Base-by-base conservation (phyloP, 2,113 vertebrate species). In the Oophaga pumilio region DNA sequence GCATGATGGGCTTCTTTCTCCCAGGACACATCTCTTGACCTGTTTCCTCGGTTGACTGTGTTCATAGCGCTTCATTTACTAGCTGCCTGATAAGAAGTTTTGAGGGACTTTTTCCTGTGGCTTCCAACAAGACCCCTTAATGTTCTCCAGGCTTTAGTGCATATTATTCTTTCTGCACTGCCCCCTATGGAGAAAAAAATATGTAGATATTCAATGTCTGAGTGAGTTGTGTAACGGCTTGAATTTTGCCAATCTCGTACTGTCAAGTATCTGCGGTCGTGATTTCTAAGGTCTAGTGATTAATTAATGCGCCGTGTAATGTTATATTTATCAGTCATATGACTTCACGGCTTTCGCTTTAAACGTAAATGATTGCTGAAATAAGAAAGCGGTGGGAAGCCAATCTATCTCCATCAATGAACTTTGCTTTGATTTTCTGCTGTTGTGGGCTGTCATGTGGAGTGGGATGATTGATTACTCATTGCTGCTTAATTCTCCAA, bases 11-110 rank as follows among this genome's bases (percentile, higher is more conserved):
- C 53, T 28, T 22, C 69, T 66, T 82, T 73, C 52, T 57, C 26
- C 77, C 62, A 43, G 26, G 66, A 50, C 76, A 69, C 17, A 57
- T 69, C 50, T 10, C 8, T 33, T 86, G 68, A 79, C 85, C 17
- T 66, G 17, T 76, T 52, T 12, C 28, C 8, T 22, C n/a, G n/a
- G 22, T 59, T 74, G 50, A 73, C 82, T 66, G 33, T 43, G 20
- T 68, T 18, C 11, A 50, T 33, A 2, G 28, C 26, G 33, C 8
- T 33, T 71, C 3, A 14, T 14, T 71, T 71, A 2, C 26, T 28
- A 6, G 11, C 20, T n/a, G 22, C 22, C 9, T 12, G 28, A 33
- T 14, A 56, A 8, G 1, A 56, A 71, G 28, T 71, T n/a, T 49
- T 7, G 2, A 73, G 11, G 33, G 69, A 18, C 3, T 1, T 0